Conservation (phyloP, 2,888 invertebrate species). For the Drosophila putrida region DNA sequence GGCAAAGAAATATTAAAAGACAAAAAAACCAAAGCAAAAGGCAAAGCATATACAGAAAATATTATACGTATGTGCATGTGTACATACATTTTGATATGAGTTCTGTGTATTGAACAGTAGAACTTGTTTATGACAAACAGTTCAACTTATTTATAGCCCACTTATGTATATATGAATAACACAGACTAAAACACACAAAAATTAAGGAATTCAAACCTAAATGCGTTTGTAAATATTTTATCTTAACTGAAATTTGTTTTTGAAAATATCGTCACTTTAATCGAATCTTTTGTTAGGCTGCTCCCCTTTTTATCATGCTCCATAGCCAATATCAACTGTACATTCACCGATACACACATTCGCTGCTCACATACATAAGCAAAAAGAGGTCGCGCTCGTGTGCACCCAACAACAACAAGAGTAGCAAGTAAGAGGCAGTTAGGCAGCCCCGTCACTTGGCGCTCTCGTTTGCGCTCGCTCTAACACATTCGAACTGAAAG, state of each 20-base stretch:
- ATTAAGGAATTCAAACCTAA: not conserved
- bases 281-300: conserved; percentile 21
- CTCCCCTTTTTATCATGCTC: conserved; percentile 22
- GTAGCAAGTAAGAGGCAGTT: conserved; percentile 53
- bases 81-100: conserved; percentile 49
- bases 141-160: conserved; percentile 1
- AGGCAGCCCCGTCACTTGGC: conserved; percentile 61
- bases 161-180: not conserved
- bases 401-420: conserved; percentile 71
- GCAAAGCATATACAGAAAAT: conserved; percentile 40
- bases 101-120: conserved; percentile 48
- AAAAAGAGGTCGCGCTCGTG: conserved; percentile 80
- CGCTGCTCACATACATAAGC: conserved; percentile 23
- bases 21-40: conserved; percentile 34
- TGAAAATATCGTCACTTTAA: conserved; percentile 13
- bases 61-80: conserved; percentile 10
- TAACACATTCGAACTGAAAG: conserved; percentile 67
- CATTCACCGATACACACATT: conserved; percentile 41
- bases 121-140: conserved; percentile 26
- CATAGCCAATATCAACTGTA: conserved; percentile 69
- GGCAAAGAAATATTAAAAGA: conserved; percentile 26
- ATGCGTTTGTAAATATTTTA: conserved; percentile 1
- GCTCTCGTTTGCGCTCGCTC: conserved; percentile 77
- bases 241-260: not conserved
- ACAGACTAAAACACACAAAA: not conserved